Percentiles rank a stretch among this genome's conserved stretches.
Evolutionary conservation across 37 sponge, comb jelly and placozoan genomes (phyloP).

Genomic region (Haliclona indistincta): DNA sequence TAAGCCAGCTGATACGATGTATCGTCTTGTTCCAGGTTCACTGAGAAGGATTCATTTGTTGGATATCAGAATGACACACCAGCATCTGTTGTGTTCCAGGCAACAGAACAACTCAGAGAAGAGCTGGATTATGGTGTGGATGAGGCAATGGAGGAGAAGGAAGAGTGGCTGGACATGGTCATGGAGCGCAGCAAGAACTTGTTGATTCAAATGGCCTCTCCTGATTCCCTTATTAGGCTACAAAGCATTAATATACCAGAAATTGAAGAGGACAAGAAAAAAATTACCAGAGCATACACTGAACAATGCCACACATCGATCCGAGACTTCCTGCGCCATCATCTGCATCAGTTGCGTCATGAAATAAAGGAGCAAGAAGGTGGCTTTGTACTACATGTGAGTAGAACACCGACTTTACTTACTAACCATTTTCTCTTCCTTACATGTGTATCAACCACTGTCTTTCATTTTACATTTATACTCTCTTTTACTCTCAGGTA

Average conservation of each 20-base stretch:
- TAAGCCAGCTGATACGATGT: no score
- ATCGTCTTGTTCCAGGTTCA: no score
- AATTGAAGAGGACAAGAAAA: background rate
- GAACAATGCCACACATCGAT: slow-evolving; percentile 51
- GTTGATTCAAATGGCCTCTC: slow-evolving; percentile 61
- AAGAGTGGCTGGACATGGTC: slow-evolving; percentile 21
- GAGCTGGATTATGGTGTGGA: no score
- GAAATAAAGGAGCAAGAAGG: no score
- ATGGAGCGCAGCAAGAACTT: slow-evolving; percentile 34
- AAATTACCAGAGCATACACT: no score
- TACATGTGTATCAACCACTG: no score
- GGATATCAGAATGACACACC: slow-evolving; percentile 89
- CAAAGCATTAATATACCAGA: background rate
- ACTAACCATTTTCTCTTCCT: no score
- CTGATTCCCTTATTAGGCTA: slow-evolving; percentile 64
- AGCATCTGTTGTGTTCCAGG: slow-evolving; percentile 89
- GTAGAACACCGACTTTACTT: no score
- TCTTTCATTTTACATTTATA: no score
- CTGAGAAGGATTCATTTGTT: slow-evolving; percentile 76
- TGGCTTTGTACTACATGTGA: no score
- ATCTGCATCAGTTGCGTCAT: no score
- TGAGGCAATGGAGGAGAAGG: background rate
- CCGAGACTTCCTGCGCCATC: slow-evolving; percentile 26
- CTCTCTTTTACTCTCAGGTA: no score
- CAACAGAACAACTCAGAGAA: slow-evolving; percentile 29